phyloP scores from a whole-genome alignment of 2,797 vertebrate genomes.

The Sebastes taczanowskii region DNA sequence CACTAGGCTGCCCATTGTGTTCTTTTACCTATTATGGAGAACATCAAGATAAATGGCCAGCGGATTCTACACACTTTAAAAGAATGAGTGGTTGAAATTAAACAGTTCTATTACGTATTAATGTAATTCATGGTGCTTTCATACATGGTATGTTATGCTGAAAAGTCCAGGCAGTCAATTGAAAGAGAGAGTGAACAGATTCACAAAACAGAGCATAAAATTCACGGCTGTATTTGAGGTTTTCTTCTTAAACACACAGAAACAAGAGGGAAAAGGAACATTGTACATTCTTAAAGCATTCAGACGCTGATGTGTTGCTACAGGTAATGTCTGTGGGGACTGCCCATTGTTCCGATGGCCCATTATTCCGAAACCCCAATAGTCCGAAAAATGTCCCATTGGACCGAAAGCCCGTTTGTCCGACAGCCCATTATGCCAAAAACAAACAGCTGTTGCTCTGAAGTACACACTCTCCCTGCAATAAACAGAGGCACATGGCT shows the following conservation, averaged over 20 bases:
- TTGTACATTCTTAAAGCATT: background rate
- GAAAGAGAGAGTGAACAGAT: background rate
- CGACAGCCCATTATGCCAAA: background rate
- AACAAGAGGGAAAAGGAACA: background rate
- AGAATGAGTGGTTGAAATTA: background rate
- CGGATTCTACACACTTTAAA: background rate
- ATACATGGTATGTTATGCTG: background rate
- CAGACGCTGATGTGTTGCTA: background rate
- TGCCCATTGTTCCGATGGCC: no score
- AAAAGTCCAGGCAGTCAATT: background rate
- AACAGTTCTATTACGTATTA: background rate
- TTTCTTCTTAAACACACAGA: background rate
- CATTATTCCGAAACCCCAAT: no score
- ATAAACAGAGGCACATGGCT: background rate
- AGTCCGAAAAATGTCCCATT: background rate
- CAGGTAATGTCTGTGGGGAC: background rate
- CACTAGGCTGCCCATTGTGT: conserved; percentile 36
- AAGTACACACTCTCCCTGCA: background rate
- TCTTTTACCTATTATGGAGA: background rate
- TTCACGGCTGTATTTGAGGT: background rate
- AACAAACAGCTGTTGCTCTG: background rate
- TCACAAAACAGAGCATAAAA: background rate
- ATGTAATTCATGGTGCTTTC: background rate
- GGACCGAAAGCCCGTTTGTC: background rate
- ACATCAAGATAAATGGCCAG: conserved; percentile 9